A percentile compares a stretch with the other conserved stretches of the same genome.
Conservation (phyloP, 1,140 invertebrate genomes). For the Dolichoris vasculosae region DNA sequence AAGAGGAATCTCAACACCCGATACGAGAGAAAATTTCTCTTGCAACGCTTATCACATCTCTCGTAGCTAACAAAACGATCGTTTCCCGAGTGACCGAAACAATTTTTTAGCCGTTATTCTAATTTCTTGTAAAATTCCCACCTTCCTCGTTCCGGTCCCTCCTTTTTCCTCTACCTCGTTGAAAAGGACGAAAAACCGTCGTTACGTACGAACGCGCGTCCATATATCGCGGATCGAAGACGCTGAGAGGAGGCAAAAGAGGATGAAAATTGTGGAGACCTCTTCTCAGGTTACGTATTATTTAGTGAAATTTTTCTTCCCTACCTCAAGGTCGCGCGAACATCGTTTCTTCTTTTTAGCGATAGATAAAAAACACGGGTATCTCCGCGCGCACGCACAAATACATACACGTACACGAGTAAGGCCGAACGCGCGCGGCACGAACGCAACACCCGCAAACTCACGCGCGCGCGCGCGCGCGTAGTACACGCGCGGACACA, state of each 20-base stretch:
- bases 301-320: conserved; percentile 63
- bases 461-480: neutral
- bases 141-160: neutral
- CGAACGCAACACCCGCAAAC: neutral
- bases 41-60: neutral
- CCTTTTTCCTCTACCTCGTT: neutral
- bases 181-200: no score
- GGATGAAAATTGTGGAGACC: conserved; percentile 45
- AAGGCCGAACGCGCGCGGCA: neutral
- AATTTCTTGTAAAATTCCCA: neutral
- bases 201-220: no score
- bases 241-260: neutral
- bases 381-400: conserved; percentile 38
- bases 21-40: neutral
- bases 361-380: neutral
- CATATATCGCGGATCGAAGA: no score
- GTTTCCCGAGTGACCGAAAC: neutral
- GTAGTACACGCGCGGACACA: no score
- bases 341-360: conserved; percentile 58
- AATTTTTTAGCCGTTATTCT: neutral
- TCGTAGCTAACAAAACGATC: neutral
- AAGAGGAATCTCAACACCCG: neutral
- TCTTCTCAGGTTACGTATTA: conserved; percentile 63
- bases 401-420: conserved; percentile 28
- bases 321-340: conserved; percentile 62